phyloP scores from a whole-genome alignment of 2,797 vertebrate genomes.

The Cirrhinus molitorella region DNA sequence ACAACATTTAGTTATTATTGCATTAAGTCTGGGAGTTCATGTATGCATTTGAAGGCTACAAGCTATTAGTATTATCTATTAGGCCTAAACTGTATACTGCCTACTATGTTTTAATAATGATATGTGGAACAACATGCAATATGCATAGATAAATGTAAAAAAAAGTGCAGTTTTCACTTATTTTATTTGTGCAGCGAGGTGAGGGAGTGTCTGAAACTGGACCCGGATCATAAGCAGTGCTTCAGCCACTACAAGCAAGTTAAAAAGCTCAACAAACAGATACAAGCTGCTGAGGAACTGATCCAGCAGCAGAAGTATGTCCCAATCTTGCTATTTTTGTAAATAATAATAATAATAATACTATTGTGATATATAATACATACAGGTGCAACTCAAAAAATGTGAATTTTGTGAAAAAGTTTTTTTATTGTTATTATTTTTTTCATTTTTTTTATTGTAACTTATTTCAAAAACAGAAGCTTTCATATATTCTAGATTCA shows the following conservation, averaged over 20 bases:
- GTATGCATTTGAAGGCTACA: too few relatives aligned
- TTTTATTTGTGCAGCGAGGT: conserved; percentile 89
- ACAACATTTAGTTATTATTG: conserved; percentile 32
- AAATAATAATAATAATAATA: too few relatives aligned
- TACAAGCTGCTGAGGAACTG: conserved; percentile 89
- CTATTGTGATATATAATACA: too few relatives aligned
- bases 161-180: too few relatives aligned
- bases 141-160: neutral
- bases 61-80: too few relatives aligned
- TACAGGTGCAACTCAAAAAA: too few relatives aligned
- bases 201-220: conserved; percentile 95
- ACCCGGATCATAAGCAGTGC: conserved; percentile 95
- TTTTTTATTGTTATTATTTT: too few relatives aligned
- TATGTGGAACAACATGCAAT: neutral
- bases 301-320: conserved; percentile 90
- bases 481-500: too few relatives aligned
- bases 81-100: neutral
- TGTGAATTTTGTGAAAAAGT: too few relatives aligned
- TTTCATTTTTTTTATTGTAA: too few relatives aligned
- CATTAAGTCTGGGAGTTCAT: neutral
- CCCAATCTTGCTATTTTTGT: too few relatives aligned
- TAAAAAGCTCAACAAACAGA: conserved; percentile 97
- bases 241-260: conserved; percentile 97
- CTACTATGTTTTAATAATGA: neutral
- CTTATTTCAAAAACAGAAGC: too few relatives aligned